Evolutionary conservation across 1,140 invertebrate species (phyloP), one percentile per base, ranked within the genome.

Genomic region (Caenorhabditis remanei): DNA sequence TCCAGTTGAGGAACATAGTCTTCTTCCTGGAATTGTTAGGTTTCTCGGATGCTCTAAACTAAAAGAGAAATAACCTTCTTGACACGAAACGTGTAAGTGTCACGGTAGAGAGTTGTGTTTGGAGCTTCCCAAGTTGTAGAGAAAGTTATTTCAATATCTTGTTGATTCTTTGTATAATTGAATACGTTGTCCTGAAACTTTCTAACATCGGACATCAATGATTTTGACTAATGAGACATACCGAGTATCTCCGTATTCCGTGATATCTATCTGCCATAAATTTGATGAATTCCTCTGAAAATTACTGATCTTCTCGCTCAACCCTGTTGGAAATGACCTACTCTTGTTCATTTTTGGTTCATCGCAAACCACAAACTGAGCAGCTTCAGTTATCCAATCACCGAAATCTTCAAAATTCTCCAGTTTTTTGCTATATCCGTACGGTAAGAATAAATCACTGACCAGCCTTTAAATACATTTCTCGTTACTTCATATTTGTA

Each of bases 361-460:
- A 67, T 67, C 63, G 40, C 63, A 67, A 41, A 67, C 63, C 2
- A 67, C 63, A 67, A 67, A 40, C 11, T 40, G 21, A 13, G 63
- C 63, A 67, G 32, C 63, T 4, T 67, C 63, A 14, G 63, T 40
- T 8, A 67, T 67, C 24, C 40, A 40, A 19, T 67, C 63, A 3
- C 63, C 63, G 40, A 67, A 67, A 14, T 67, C 63, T 67, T 67
- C 63, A 67, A 67, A 67, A 21, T 67, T 19, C 40, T 40, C 9
- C 40, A 67, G 40, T 6, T 32, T 40, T 32, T 41, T 8, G 13
- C 13, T 2, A 14, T 40, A 21, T 3, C 63, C 63, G 19, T 67
- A 19, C 13, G 63, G 63, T 67, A 67, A 67, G 32, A 67, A 67
- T 19, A 67, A 41, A 14, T 32, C 63, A 21, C 32, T 32, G 6